Conservation (phyloP, 2,888 invertebrate species). For the Drosophila pseudotakahashii region DNA sequence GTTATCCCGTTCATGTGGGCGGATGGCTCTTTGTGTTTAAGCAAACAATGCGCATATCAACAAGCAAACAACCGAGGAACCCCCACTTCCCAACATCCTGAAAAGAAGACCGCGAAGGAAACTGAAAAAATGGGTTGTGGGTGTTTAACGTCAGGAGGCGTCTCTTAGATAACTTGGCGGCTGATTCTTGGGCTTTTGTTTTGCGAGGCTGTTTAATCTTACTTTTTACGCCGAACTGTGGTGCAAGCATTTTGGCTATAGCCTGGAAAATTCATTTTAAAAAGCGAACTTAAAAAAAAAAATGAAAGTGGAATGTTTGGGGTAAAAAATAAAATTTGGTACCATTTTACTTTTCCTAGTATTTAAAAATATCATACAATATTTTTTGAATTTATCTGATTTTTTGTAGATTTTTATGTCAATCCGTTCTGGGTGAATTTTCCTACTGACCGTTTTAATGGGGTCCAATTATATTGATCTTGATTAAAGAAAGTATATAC, state of each 20-base stretch:
- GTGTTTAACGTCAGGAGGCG: conserved; percentile 7
- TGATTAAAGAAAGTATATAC: too few relatives aligned
- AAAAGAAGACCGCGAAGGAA: conserved; percentile 13
- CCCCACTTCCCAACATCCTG: background rate
- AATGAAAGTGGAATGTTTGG: too few relatives aligned
- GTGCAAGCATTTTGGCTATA: too few relatives aligned
- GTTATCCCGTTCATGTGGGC: conserved; percentile 38
- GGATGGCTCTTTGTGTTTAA: conserved; percentile 56
- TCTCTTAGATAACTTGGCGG: conserved; percentile 27
- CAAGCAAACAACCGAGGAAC: conserved; percentile 29
- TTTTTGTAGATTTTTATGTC: too few relatives aligned
- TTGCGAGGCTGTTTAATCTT: conserved; percentile 23
- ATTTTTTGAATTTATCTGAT: too few relatives aligned
- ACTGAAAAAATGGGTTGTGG: background rate
- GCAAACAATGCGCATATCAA: conserved; percentile 42
- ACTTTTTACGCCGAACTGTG: conserved; percentile 12
- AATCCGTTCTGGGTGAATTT: too few relatives aligned
- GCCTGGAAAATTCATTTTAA: background rate
- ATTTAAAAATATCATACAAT: too few relatives aligned
- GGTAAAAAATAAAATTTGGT: too few relatives aligned
- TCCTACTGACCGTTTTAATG: too few relatives aligned
- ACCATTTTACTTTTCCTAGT: too few relatives aligned
- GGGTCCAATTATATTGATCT: too few relatives aligned
- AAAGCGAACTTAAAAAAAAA: too few relatives aligned
- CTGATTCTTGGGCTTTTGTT: conserved; percentile 27